Evolutionary conservation across 2,888 invertebrate genomes (phyloP), one percentile per base, ranked within the genome.

Genomic region (Drosophila robusta): DNA sequence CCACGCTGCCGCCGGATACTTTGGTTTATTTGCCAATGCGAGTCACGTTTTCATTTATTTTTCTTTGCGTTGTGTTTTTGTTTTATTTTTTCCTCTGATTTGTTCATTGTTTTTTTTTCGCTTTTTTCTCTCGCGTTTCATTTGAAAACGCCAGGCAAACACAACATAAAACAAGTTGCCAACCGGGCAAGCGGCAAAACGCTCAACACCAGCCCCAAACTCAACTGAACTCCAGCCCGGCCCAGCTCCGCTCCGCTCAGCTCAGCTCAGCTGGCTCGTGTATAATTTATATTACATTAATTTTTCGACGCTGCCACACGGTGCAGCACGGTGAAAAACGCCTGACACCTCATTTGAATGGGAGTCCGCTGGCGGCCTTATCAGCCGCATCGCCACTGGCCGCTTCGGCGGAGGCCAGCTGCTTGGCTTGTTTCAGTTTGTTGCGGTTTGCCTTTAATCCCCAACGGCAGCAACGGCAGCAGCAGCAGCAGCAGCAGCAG

Each of bases 11-110:
- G 64, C 52, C 73, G 74, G 57, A 75, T 75, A 61, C 75, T 72
- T 78, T 85, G 78, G 49, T 86, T 81, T 77, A 80, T 87, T 87
- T 90, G 83, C 78, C 77, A 90, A 89, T 90, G 86, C 87, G 61
- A 80, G 89, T 89, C 89, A 90, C 90, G 89, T 89, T 89, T 89
- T 84, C 73, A 75, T 63, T 73, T 74, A 70, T 68, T 72, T 79
- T 75, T 78, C 52, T 52, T 51, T 39, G 26, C 57, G 39, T 62
- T 56, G 47, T 51, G 46, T 54, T 47, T 57, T 63, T 26, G 42
- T 47, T 52, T 63, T 26, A 47, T 47, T 52, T 42, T 73, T 72
- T 77, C 62, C 57, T 79, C 4, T 32, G 0, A 32, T 80, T 81
- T 72, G 50, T 22, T 34, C 12, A 12, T n/a, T 39, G 39, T 58